These are phyloP conservation scores for Sturnus vulgaris DNA, from an alignment of 2,113 vertebrate species.

Conservation along the genomic window DNA sequence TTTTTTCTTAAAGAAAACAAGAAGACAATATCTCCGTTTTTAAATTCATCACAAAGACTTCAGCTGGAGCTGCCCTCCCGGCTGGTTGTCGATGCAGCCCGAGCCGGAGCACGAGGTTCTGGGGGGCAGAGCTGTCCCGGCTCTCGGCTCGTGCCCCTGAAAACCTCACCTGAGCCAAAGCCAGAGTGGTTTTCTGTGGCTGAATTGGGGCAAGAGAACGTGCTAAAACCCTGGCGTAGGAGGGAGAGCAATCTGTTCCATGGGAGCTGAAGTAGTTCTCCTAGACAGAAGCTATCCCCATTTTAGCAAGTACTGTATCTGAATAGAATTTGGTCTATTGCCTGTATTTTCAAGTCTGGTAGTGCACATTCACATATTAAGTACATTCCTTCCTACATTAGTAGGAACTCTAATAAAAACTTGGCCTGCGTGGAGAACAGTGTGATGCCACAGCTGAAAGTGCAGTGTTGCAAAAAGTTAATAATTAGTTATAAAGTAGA, in stretches of 20 bases:
- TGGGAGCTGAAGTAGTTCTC: background rate
- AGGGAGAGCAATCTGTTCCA: background rate
- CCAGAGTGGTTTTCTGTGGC: background rate
- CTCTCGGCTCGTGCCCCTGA: background rate
- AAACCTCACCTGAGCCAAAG: background rate
- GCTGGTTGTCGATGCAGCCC: too few species aligned
- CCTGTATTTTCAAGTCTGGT: background rate
- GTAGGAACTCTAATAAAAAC: background rate
- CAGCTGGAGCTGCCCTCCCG: too few species aligned
- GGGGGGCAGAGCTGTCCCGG: background rate
- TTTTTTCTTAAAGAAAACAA: background rate
- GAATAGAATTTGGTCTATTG: background rate
- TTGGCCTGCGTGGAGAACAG: too few species aligned
- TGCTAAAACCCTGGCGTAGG: background rate
- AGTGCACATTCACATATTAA: background rate
- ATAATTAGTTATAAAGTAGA: background rate
- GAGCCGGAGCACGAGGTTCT: too few species aligned
- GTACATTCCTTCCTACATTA: background rate
- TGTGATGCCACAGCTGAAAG: background rate
- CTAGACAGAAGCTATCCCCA: rapidly evolving
- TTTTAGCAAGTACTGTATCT: background rate
- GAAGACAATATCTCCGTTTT: background rate
- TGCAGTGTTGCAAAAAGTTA: background rate
- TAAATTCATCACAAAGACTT: background rate
- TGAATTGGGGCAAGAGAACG: background rate